Evolutionary conservation across 2,113 vertebrate species (phyloP).

Genomic region (Desmodus rotundus): DNA sequence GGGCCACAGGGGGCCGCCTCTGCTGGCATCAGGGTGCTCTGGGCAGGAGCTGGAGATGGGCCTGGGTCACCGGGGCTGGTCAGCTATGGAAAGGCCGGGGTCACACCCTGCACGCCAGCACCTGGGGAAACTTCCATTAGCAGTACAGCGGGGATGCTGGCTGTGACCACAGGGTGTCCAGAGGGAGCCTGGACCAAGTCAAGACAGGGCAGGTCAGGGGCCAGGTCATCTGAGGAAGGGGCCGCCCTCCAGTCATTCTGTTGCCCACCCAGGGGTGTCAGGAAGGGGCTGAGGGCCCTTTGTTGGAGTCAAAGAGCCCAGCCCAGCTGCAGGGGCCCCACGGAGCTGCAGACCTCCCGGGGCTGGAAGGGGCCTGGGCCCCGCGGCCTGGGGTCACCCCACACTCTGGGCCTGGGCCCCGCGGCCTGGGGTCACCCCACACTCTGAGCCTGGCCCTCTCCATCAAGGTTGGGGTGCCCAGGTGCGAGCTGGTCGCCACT

Average conservation of each 20-base stretch:
- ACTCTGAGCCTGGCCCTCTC: not conserved
- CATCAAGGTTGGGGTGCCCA: not conserved
- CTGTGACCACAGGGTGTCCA: not conserved
- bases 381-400: not conserved
- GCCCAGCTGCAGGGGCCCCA: not conserved
- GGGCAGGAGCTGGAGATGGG: not conserved
- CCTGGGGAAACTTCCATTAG: not conserved
- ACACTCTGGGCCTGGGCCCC: not conserved
- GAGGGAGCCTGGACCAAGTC: not conserved
- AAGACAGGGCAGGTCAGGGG: not conserved
- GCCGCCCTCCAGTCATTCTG: not conserved
- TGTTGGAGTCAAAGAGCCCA: not conserved
- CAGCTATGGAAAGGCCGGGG: not conserved
- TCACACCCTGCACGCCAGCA: no score
- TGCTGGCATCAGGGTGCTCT: not conserved
- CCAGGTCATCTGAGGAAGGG: not conserved
- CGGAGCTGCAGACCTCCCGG: not conserved
- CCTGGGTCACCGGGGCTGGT: not conserved
- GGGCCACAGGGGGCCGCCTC: not conserved
- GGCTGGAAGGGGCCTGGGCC: not conserved
- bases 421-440: not conserved
- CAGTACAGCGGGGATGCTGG: not conserved
- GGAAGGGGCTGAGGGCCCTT: not conserved
- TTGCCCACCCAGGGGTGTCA: not conserved
- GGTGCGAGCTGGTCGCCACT: rapidly evolving